phyloP scores from a whole-genome alignment of 1,140 invertebrate species.

The Aphelinus certus region DNA sequence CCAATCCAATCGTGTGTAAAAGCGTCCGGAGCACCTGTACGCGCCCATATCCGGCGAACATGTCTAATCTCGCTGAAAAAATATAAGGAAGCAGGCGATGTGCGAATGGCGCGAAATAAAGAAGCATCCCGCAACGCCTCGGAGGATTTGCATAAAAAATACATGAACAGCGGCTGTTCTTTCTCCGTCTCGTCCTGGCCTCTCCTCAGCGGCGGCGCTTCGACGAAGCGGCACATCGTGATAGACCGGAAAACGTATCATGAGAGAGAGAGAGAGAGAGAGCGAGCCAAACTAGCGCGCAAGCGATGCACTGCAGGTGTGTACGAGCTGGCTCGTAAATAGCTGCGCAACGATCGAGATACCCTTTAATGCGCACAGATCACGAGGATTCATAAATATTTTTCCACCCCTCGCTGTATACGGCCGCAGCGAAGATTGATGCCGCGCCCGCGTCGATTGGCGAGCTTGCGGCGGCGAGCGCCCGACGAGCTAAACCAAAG shows the following conservation, averaged over 20 bases:
- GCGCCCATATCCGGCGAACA: constrained; percentile 23
- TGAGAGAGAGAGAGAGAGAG: background rate
- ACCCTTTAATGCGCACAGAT: constrained; percentile 26
- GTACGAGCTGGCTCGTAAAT: constrained; percentile 4
- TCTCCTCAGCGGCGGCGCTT: background rate
- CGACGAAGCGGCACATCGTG: constrained; percentile 13
- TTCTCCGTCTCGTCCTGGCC: background rate
- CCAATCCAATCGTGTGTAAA: too few relatives aligned
- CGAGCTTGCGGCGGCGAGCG: background rate
- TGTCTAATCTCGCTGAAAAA: background rate
- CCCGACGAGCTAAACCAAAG: too few relatives aligned
- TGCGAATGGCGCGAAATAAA: background rate
- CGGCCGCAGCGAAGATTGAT: constrained; percentile 12
- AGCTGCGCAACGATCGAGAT: background rate
- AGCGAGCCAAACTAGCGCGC: background rate
- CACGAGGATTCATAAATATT: constrained; percentile 35
- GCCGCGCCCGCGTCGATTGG: constrained; percentile 6
- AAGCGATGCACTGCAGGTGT: background rate
- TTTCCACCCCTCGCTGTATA: constrained; percentile 8
- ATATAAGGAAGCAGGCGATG: background rate
- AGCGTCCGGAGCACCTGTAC: background rate
- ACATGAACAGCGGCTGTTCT: constrained; percentile 13
- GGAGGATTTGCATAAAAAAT: constrained; percentile 33
- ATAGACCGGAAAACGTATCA: constrained; percentile 27
- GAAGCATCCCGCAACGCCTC: background rate